Evolutionary conservation across 2,797 vertebrate species (phyloP).

Genomic region (Esox masquinongy): DNA sequence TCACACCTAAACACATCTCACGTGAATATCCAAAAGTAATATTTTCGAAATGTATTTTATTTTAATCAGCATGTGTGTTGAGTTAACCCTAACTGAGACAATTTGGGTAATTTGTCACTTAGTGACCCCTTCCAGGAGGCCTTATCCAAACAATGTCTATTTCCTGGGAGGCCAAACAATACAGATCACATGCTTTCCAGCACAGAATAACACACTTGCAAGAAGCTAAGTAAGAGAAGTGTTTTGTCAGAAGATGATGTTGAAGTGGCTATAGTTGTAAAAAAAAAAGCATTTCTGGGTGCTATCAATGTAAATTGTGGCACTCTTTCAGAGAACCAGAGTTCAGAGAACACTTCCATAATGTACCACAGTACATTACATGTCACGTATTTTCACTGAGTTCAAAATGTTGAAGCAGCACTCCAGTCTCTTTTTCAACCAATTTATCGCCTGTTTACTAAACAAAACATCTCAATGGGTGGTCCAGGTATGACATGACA

Average conservation of each 20-base stretch:
- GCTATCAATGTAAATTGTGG: not conserved
- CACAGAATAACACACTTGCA: not conserved
- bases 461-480: too few relatives aligned
- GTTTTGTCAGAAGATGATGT: not conserved
- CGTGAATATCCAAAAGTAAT: conserved; percentile 8
- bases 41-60: conserved; percentile 22
- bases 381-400: too few relatives aligned
- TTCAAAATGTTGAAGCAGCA: too few relatives aligned
- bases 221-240: not conserved
- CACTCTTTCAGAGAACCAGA: too few relatives aligned
- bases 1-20: conserved; percentile 40
- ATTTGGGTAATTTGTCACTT: conserved; percentile 30
- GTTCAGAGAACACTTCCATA: too few relatives aligned
- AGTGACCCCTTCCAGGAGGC: conserved; percentile 29
- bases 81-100: conserved; percentile 11
- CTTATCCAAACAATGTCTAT: not conserved
- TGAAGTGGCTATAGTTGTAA: not conserved
- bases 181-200: not conserved
- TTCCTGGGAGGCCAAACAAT: not conserved
- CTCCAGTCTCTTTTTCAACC: too few relatives aligned
- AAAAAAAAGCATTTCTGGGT: not conserved
- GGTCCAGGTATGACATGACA: too few relatives aligned
- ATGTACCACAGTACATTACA: not conserved
- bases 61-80: conserved; percentile 31
- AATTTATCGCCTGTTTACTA: too few relatives aligned